phyloP scores from a whole-genome alignment of 1,140 invertebrate genomes.

The Drosophila repletoides region DNA sequence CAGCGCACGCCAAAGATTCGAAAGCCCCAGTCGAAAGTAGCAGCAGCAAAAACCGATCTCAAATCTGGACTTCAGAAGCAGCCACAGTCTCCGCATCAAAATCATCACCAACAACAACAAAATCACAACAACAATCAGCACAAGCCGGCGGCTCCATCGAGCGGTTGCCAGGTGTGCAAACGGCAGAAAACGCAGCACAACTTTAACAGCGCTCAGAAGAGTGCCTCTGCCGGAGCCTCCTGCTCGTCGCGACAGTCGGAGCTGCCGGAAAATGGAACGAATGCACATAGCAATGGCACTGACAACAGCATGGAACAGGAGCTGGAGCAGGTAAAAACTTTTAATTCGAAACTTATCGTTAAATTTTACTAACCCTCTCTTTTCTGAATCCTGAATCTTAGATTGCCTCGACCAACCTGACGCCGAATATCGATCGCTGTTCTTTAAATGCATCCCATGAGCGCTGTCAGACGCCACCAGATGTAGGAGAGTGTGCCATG shows the following conservation, averaged over 20 bases:
- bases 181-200: constrained; percentile 81
- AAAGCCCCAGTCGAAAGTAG: constrained; percentile 28
- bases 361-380: background rate
- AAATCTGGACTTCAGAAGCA: background rate
- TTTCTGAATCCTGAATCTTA: constrained; percentile 34
- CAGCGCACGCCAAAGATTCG: constrained; percentile 78
- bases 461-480: constrained; percentile 55
- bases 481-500: background rate
- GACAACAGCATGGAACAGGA: constrained; percentile 29
- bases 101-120: background rate
- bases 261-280: background rate
- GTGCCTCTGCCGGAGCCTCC: background rate
- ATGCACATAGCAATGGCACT: constrained; percentile 1
- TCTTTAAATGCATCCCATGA: constrained; percentile 32
- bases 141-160: constrained; percentile 30
- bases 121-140: constrained; percentile 48
- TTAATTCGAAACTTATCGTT: too few species aligned
- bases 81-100: background rate
- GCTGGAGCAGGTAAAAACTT: constrained; percentile 2
- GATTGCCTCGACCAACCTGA: constrained; percentile 66
- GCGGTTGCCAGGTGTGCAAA: constrained; percentile 77
- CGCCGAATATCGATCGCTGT: constrained; percentile 70
- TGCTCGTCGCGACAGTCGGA: too few species aligned
- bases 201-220: constrained; percentile 35
- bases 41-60: constrained; percentile 24